phyloP scores from a whole-genome alignment of 2,888 invertebrate species.

The Artemia sp. region DNA sequence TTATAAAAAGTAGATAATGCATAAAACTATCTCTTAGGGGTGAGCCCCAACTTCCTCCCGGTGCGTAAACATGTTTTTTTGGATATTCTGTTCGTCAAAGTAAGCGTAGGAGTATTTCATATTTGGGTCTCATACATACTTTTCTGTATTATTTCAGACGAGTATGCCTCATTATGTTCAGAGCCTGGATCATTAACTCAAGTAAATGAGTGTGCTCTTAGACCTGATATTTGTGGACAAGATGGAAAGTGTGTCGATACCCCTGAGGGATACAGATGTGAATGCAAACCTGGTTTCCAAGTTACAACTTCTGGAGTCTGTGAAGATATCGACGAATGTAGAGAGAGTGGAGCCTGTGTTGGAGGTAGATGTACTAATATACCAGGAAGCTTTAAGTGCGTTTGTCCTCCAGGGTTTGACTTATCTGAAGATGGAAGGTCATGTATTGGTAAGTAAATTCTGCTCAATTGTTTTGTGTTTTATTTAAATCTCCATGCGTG shows the following conservation, averaged over 20 bases:
- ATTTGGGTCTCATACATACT: conserved; percentile 19
- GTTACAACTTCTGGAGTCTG: conserved; percentile 36
- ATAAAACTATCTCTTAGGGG: too few species aligned
- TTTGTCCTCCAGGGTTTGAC: conserved; percentile 60
- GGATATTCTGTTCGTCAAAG: not conserved
- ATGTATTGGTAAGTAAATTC: conserved; percentile 40
- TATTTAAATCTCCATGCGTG: too few species aligned
- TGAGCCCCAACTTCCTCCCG: too few species aligned
- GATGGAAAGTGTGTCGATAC: conserved; percentile 46
- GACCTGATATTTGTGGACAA: conserved; percentile 52
- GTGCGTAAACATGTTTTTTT: not conserved
- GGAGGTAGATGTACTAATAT: conserved; percentile 58
- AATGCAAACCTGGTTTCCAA: conserved; percentile 53
- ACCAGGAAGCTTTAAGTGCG: conserved; percentile 53
- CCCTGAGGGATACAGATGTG: conserved; percentile 55
- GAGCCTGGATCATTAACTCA: conserved; percentile 29
- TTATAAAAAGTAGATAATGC: too few species aligned
- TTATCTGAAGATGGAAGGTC: conserved; percentile 60
- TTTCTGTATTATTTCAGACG: not conserved
- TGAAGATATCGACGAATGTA: conserved; percentile 65
- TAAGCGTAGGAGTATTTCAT: not conserved
- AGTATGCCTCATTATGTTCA: not conserved
- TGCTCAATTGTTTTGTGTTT: too few species aligned
- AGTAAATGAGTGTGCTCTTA: conserved; percentile 55
- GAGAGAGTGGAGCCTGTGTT: conserved; percentile 47